A percentile compares a stretch with the other conserved stretches of the same genome.
Evolutionary conservation across 2,888 invertebrate genomes (phyloP).

Genomic region (Schizaphis graminum): DNA sequence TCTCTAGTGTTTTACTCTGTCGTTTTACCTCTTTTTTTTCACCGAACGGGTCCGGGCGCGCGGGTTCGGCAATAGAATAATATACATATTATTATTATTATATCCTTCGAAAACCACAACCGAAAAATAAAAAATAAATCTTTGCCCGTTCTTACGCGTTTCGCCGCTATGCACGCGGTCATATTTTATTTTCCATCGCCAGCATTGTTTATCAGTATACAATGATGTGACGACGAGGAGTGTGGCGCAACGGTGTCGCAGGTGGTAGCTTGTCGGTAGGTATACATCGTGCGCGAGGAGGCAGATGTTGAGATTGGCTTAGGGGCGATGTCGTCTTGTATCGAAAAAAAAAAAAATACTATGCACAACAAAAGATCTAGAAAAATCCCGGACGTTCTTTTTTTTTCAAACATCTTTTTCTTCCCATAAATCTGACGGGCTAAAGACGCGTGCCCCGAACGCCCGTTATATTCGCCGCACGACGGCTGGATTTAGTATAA

Average conservation of each 20-base stretch:
- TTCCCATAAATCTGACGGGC: constrained; percentile 53
- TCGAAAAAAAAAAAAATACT: constrained; percentile 43
- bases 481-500: constrained; percentile 32
- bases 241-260: constrained; percentile 53
- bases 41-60: neutral
- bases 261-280: constrained; percentile 39
- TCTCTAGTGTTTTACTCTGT: neutral
- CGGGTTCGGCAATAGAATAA: neutral
- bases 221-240: constrained; percentile 3
- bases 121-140: constrained; percentile 9
- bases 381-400: constrained; percentile 53
- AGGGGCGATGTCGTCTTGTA: constrained; percentile 59
- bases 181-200: neutral
- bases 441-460: constrained; percentile 62
- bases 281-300: constrained; percentile 24
- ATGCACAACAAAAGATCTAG: constrained; percentile 33
- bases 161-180: neutral
- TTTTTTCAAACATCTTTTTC: constrained; percentile 53
- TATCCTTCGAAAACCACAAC: neutral
- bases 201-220: constrained; percentile 33
- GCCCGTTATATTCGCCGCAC: constrained; percentile 32
- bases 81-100: neutral
- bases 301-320: constrained; percentile 64
- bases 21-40: constrained; percentile 29
- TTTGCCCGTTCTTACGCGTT: neutral